Percentiles rank a stretch among this genome's conserved stretches.
Conservation (phyloP, 2,113 vertebrate species). For the Dermatemys mawii region DNA sequence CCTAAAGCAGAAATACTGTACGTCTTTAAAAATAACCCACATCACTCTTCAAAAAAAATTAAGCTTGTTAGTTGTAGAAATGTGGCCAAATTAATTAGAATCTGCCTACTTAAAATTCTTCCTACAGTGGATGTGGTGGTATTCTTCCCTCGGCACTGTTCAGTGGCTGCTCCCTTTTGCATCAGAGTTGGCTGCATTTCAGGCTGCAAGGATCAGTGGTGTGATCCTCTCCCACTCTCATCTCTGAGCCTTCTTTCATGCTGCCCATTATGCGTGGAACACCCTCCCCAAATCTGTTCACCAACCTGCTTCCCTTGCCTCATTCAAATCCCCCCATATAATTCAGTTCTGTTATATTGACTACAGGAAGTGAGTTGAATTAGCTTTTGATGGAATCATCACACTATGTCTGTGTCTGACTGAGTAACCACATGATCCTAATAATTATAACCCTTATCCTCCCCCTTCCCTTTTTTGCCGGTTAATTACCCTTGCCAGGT, state of each 20-base stretch:
- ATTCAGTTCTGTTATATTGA: background rate
- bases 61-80: background rate
- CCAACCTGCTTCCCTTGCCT: fast-evolving
- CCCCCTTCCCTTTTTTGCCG: background rate
- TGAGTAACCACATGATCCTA: background rate
- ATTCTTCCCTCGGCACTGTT: fast-evolving
- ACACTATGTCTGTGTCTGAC: fast-evolving
- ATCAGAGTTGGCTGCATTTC: background rate
- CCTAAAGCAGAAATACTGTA: background rate
- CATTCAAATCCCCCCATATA: fast-evolving
- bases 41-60: background rate
- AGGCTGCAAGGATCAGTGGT: too few species aligned
- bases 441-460: background rate
- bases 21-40: background rate
- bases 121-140: fast-evolving
- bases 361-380: background rate
- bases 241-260: fast-evolving
- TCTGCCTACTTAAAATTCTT: background rate
- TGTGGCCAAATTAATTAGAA: background rate
- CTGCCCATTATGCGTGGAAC: background rate
- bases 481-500: background rate
- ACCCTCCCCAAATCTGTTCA: background rate
- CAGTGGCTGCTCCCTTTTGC: background rate
- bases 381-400: background rate
- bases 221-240: fast-evolving